Evolutionary conservation across 2,888 invertebrate genomes (phyloP).

Genomic region (Sarcophaga variegata): DNA sequence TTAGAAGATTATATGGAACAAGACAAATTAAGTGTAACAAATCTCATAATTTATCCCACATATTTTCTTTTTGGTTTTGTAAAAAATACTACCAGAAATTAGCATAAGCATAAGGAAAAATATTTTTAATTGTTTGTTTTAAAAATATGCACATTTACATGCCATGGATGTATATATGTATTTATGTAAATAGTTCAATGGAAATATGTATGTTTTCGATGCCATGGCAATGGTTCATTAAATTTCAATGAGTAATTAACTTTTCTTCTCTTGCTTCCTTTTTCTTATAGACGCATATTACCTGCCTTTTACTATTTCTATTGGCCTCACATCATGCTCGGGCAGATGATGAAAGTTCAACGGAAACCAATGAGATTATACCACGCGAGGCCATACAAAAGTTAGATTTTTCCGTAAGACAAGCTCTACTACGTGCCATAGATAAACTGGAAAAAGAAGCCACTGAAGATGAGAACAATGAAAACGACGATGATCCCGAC

Average conservation of each 20-base stretch:
- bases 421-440: constrained; percentile 89
- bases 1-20: constrained; percentile 25
- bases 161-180: neutral
- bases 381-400: constrained; percentile 83
- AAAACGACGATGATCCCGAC: constrained; percentile 70
- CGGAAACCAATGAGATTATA: constrained; percentile 81
- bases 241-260: constrained; percentile 12
- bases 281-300: constrained; percentile 72
- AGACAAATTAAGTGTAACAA: neutral
- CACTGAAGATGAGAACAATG: constrained; percentile 74
- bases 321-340: constrained; percentile 68
- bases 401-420: constrained; percentile 88
- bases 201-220: constrained; percentile 23
- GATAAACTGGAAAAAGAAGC: constrained; percentile 88
- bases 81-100: constrained; percentile 38
- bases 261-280: neutral
- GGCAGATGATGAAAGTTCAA: constrained; percentile 74
- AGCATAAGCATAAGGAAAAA: constrained; percentile 29
- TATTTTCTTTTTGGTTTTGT: constrained; percentile 5
- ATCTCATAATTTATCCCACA: neutral
- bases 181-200: neutral
- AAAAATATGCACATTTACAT: constrained; percentile 18
- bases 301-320: constrained; percentile 73
- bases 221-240: constrained; percentile 29
- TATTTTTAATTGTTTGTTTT: neutral